Evolutionary conservation across 2,888 invertebrate genomes (phyloP), one percentile per base, ranked within the genome.

Genomic region (Mayetiola destructor): DNA sequence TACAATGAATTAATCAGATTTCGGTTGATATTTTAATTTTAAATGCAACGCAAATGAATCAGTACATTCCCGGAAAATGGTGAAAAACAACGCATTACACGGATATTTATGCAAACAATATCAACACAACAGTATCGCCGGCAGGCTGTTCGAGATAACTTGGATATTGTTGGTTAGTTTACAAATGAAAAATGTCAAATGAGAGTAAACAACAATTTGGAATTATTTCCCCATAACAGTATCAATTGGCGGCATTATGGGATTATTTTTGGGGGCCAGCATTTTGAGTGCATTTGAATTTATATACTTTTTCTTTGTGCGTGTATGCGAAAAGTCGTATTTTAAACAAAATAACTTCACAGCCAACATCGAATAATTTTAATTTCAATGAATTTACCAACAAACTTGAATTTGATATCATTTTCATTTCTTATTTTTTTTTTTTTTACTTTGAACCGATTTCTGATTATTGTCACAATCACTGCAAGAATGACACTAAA

Each of bases 241-340:
- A 10, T 75, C 78, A 6, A 75, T 80, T 65, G 80, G 80, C 30
- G 79, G 80, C 21, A 77, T 78, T 18, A 66, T 78, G 35, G 78
- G 78, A 1, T 68, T 81, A 1, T 80, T 80, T 63, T 69, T 79
- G 59, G 80, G 80, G 2, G 80, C 79, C 23, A 80, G 80, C 63
- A 72, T 80, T 59, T 66, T 80, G 37, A 80, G 79, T 64, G 71
- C 76, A 60, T 75, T 80, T 2, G 80, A 81, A 64, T 66, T 80
- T 54, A 58, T 78, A 4, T 79, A 78, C 64, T 80, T 74, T 61
- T 76, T 77, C 53, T 77, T 78, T 1, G 63, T 59, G 8, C 53
- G 57, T 10, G 32, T 42, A 32, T 42, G n/a, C 42, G 5, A 42
- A 4, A 23, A 21, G 10, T 27, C 48, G 1, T 27, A 8, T 6